phyloP scores from a whole-genome alignment of 2,113 vertebrate genomes.

The Aramus guarauna region DNA sequence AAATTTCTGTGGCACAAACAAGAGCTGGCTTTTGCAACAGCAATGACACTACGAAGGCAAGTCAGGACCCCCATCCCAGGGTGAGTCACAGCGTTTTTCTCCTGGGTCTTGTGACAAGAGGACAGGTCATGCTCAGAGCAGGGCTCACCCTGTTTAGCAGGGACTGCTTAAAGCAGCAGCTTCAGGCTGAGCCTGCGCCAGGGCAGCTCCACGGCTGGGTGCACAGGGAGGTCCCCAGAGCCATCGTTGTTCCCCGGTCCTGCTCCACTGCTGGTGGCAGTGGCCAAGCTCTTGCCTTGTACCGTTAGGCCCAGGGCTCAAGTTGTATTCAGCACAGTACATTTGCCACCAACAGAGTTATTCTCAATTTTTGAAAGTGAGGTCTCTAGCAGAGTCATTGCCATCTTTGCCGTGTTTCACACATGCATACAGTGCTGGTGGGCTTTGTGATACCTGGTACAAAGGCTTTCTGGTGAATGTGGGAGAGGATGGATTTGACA shows the following conservation, averaged over 20 bases:
- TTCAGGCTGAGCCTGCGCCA: neutral
- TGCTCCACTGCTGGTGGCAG: neutral
- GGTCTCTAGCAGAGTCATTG: neutral
- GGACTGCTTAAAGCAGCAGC: neutral
- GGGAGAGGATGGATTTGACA: neutral
- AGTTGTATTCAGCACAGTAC: neutral
- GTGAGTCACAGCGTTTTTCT: neutral
- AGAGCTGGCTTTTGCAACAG: neutral
- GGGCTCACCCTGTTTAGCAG: neutral
- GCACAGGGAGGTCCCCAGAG: neutral
- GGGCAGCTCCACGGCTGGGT: neutral
- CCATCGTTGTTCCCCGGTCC: neutral
- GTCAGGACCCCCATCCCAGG: neutral
- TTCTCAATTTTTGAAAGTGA: neutral
- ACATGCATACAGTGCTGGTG: accelerated
- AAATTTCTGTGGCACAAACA: neutral
- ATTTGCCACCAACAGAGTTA: neutral
- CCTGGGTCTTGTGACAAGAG: neutral
- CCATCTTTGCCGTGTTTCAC: neutral
- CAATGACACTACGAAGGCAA: neutral
- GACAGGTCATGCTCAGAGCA: neutral
- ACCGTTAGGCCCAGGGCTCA: neutral
- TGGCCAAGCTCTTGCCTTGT: neutral
- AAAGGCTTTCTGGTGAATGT: neutral
- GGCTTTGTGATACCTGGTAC: neutral